Base-by-base conservation (phyloP, 2,797 vertebrate genomes). In the Melanogrammus aeglefinus region DNA sequence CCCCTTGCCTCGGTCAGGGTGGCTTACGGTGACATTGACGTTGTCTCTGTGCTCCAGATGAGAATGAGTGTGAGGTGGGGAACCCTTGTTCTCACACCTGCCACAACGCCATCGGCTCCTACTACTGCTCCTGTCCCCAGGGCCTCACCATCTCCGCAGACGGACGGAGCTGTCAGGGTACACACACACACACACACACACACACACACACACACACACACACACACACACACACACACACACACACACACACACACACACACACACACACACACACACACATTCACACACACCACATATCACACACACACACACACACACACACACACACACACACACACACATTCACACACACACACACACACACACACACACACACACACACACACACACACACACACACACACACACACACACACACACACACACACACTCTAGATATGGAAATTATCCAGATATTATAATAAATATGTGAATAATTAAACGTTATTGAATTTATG, bases 161-260 rank as follows among this genome's bases (percentile, higher is more conserved):
- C 13, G 98, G 98, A 75, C 94, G 95, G 86, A 96, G 94, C 0
- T 99, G 98, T 74, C 97, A 99, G 88, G 98, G 98, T 99, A 93
- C 0, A 41, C 27, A 38, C 24, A 72, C 73, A 72, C 41, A 18
- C 44, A 70, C 76, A 36, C 71, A 57, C 76, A 72, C 76, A 36
- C 44, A 72, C 63, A 76, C 35, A 73, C 75, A 12, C 73, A n/a
- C 44, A 24, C 13, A 72, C 10, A 47, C 2, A 51, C 41, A 33
- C 14, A 35, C n/a, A 2, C 73, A 29, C 2, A 6, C 70, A 75
- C 69, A 75, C 78, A 79, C 69, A 41, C 75, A 76, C 71, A 27
- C 9, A 63, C 51, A 63, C 51, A 63, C 51, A 8, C 21, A 63
- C 51, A 63, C 51, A 57, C 36, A 7, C 13, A 38, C 69, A 57